Evolutionary conservation across 2,113 vertebrate genomes (phyloP).

Genomic region (Pterophyllum scalare): DNA sequence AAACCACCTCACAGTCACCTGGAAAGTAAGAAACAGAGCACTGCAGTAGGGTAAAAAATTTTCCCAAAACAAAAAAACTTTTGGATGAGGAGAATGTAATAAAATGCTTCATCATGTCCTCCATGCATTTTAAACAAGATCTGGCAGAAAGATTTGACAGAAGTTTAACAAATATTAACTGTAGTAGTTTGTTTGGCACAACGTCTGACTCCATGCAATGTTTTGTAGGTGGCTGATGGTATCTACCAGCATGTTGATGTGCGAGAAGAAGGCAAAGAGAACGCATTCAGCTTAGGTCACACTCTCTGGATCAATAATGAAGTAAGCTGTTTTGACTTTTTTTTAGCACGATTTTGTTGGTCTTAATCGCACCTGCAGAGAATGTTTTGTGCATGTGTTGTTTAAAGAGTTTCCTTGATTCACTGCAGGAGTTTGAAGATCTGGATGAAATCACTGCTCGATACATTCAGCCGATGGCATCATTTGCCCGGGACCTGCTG

Average conservation of each 20-base stretch:
- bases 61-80: background rate
- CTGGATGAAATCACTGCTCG: conserved; percentile 98
- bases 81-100: background rate
- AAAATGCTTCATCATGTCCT: background rate
- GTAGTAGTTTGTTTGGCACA: background rate
- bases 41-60: background rate
- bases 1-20: conserved; percentile 97
- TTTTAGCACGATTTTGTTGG: background rate
- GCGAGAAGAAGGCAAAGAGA: conserved; percentile 97
- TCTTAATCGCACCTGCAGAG: background rate
- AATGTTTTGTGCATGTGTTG: background rate
- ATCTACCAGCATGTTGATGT: conserved; percentile 98
- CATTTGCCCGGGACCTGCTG: conserved; percentile 94
- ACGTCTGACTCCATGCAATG: background rate
- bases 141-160: background rate
- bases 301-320: conserved; percentile 97
- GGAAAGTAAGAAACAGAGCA: conserved; percentile 82
- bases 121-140: background rate
- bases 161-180: too few species aligned
- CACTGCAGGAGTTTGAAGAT: conserved; percentile 94
- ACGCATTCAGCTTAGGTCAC: conserved; percentile 97
- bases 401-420: background rate
- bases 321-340: conserved; percentile 70
- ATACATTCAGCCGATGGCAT: conserved; percentile 97
- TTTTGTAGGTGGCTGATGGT: conserved; percentile 86